These are phyloP conservation scores for Hippocampus kuda DNA, from an alignment of 2,797 vertebrate genomes.

Conservation along the genomic window DNA sequence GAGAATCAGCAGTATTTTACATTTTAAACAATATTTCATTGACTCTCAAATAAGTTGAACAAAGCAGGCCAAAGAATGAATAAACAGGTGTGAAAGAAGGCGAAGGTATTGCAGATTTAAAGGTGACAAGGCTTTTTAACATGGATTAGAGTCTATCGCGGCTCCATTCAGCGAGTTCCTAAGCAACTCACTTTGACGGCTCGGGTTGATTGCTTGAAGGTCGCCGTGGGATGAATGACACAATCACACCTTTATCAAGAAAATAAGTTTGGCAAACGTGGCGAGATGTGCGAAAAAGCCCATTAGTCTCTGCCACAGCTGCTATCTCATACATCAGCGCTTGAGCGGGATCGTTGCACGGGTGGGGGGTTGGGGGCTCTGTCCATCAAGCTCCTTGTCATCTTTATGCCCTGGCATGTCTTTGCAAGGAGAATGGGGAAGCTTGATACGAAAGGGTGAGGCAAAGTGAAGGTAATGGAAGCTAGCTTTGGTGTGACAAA, in stretches of 20 bases:
- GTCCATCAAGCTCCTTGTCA: constrained; percentile 28
- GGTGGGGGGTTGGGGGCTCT: constrained; percentile 3
- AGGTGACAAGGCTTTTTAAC: not conserved
- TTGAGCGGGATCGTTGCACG: constrained; percentile 7
- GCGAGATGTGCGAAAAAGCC: constrained; percentile 21
- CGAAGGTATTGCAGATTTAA: not conserved
- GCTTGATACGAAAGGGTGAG: not conserved
- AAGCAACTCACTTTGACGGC: constrained; percentile 10
- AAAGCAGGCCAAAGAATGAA: not conserved
- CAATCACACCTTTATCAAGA: constrained; percentile 35
- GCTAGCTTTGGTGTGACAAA: constrained; percentile 30
- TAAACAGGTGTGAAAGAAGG: not conserved
- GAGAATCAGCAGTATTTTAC: not conserved
- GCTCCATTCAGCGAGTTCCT: not conserved
- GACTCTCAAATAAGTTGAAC: not conserved
- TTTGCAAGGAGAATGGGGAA: constrained; percentile 1
- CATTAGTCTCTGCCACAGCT: constrained; percentile 33
- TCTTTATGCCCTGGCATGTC: constrained; percentile 7
- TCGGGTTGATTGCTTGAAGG: constrained; percentile 35
- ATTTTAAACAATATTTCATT: not conserved
- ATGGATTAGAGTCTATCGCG: constrained; percentile 10
- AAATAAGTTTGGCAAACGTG: constrained; percentile 38
- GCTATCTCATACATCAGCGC: constrained; percentile 37
- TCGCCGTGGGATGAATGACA: constrained; percentile 36
- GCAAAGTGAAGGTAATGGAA: constrained; percentile 15